A percentile compares a stretch with the other conserved stretches of the same genome.
Evolutionary conservation across 2,113 vertebrate genomes (phyloP).

Genomic region (Indicator maculatus): DNA sequence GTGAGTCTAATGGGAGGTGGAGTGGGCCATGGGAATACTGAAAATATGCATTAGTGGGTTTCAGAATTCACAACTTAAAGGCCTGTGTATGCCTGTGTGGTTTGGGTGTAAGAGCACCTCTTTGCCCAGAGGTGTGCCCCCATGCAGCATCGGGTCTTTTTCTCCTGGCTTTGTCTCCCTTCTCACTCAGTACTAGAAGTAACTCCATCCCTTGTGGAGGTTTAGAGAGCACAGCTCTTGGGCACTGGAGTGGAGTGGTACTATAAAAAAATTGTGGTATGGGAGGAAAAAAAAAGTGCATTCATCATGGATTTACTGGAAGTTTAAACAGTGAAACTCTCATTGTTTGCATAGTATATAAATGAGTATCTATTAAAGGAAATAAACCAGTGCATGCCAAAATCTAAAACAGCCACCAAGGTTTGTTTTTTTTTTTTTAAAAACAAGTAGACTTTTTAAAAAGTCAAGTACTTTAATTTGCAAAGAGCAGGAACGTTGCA

Average conservation of each 20-base stretch:
- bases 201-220: neutral
- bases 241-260: neutral
- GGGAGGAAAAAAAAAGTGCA: neutral
- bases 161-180: accelerated
- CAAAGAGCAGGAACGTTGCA: neutral
- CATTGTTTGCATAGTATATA: neutral
- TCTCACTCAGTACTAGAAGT: neutral
- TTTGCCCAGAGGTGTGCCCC: neutral
- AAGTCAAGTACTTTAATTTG: neutral
- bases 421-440: neutral
- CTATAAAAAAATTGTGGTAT: neutral
- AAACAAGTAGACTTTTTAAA: neutral
- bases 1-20: neutral
- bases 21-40: neutral
- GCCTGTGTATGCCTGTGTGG: accelerated
- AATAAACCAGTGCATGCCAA: neutral
- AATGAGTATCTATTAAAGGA: neutral
- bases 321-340: neutral
- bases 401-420: neutral
- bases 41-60: accelerated
- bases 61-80: neutral
- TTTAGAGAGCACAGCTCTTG: neutral
- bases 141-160: neutral
- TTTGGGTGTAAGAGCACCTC: neutral
- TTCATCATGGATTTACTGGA: neutral